Conservation (phyloP, 2,888 invertebrate species). For the Kuschelorhynchus macadamiae region DNA sequence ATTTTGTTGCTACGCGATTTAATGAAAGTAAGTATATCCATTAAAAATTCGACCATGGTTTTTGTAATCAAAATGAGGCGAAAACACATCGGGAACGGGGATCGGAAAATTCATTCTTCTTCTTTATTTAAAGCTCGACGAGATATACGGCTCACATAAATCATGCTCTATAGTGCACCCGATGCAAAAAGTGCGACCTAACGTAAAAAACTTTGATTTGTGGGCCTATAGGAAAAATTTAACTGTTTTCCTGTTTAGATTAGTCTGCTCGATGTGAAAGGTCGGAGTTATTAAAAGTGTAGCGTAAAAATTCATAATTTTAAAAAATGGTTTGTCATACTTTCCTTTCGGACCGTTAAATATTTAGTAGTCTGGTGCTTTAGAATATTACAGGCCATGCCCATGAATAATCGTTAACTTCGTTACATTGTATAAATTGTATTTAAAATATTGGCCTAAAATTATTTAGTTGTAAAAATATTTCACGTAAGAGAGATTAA, state of each 20-base stretch:
- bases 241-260: constrained; percentile 34
- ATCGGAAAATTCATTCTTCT: constrained; percentile 56
- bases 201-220: constrained; percentile 59
- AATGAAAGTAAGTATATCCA: too few species aligned
- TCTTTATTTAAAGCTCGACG: constrained; percentile 56
- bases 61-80: constrained; percentile 45
- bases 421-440: too few species aligned
- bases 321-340: too few species aligned
- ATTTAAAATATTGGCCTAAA: too few species aligned
- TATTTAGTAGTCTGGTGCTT: too few species aligned
- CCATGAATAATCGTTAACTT: too few species aligned
- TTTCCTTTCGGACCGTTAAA: too few species aligned
- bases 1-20: too few species aligned
- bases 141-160: constrained; percentile 60
- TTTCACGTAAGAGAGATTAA: too few species aligned
- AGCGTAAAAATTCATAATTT: not conserved
- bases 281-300: not conserved
- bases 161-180: constrained; percentile 60
- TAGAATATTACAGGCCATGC: too few species aligned
- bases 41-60: constrained; percentile 7
- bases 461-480: too few species aligned
- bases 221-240: constrained; percentile 58
- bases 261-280: constrained; percentile 21
- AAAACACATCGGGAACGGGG: constrained; percentile 54
- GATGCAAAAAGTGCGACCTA: constrained; percentile 56